Conservation (phyloP, 2,113 vertebrate genomes). For the Halcyon malimbica region DNA sequence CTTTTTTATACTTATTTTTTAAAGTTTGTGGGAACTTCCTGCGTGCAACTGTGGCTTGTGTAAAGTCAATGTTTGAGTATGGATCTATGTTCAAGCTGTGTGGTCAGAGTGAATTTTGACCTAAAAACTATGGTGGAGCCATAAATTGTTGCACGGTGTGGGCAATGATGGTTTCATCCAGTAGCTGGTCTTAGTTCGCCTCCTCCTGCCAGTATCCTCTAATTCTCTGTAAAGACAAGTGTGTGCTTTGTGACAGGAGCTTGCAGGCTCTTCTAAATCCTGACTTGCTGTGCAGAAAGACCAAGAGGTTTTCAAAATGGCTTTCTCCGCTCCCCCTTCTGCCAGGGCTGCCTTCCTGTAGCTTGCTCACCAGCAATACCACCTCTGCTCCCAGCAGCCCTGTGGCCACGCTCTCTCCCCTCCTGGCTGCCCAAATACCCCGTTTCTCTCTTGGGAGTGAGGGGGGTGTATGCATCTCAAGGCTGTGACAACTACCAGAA, state of each 20-base stretch:
- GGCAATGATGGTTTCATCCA: not conserved
- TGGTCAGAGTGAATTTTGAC: not conserved
- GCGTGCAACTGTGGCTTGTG: not conserved
- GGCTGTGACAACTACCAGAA: not conserved
- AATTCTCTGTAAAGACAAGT: not conserved
- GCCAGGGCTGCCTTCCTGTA: not conserved
- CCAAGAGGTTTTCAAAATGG: not conserved
- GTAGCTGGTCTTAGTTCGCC: not conserved
- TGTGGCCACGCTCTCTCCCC: not conserved
- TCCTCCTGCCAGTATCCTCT: not conserved
- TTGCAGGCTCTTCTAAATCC: not conserved
- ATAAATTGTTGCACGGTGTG: not conserved
- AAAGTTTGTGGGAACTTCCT: not conserved
- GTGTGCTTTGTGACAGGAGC: not conserved
- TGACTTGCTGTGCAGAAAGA: not conserved
- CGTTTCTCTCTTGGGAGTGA: rapidly evolving
- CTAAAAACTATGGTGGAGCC: not conserved
- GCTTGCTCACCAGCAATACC: not conserved
- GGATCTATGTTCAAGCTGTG: not conserved
- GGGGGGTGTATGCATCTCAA: not conserved
- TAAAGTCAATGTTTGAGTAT: not conserved
- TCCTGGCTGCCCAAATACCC: not conserved
- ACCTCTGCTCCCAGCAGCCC: not conserved
- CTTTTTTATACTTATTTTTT: not conserved
- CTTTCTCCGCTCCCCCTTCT: not conserved